Evolutionary conservation across 2,113 vertebrate species (phyloP), one percentile per base, ranked within the genome.

Genomic region (Thermophis baileyi): DNA sequence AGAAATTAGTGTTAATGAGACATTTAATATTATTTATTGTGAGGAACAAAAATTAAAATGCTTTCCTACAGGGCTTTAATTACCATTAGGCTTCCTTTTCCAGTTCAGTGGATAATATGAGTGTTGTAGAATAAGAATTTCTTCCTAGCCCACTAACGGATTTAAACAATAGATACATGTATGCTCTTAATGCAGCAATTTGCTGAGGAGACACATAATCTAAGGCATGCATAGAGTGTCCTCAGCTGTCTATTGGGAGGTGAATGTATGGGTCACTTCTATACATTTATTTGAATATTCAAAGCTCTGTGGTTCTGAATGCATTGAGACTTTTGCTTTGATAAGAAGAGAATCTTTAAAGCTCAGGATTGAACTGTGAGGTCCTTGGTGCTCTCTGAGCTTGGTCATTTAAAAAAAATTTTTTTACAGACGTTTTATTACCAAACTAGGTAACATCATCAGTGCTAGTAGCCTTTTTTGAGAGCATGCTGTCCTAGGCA

Each of bases 1-100:
- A 93, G 57, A 94, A 97, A 96, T 92, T 85, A 94, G 63, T 6
- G 51, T 60, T 96, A 93, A 94, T 95, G 91, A 95, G 96, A 96
- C 93, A 96, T 89, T 94, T 1, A 11, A 40, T 94, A 95, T 74
- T 1, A 95, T 95, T 93, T 87, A 87, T 91, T 94, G n/a, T 93
- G 93, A 93, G 47, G 24, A 87, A 90, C 92, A 92, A 94, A 93
- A 35, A 51, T 89, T 69, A 93, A 94, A 92, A 90, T 25, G 0
- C 88, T 95, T 22, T 94, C 92, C 81, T 93, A 8, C 93, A 30
- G 0, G 51, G 60, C 18, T 93, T 47, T 57, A 90, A 2, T 93
- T 92, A 44, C 54, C 94, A 50, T 93, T 95, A 87, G 53, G 87
- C 93, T 44, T 50, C 53, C 55, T 63, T 90, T 90, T 93, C 88